phyloP scores from a whole-genome alignment of 2,888 invertebrate species.

The Polyommatus icarus region DNA sequence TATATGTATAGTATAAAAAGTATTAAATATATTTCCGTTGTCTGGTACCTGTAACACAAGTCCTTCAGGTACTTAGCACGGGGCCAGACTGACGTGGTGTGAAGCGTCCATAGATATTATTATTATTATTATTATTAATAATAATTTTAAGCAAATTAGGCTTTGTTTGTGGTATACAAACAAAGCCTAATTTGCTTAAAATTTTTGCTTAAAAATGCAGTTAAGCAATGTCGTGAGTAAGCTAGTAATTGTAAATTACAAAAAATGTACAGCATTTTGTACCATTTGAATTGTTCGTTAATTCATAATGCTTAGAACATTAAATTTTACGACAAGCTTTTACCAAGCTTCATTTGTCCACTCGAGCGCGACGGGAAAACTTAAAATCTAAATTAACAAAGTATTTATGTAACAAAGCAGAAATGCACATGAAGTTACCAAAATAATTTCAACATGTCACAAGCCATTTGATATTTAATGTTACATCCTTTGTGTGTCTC shows the following conservation, averaged over 20 bases:
- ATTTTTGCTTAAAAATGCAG: no score
- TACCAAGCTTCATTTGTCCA: constrained; percentile 16
- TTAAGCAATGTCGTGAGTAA: no score
- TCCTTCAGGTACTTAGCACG: no score
- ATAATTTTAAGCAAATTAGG: no score
- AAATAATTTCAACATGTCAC: neutral
- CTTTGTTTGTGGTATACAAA: no score
- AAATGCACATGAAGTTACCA: neutral
- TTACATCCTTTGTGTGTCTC: neutral
- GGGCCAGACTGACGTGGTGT: no score
- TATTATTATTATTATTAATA: no score
- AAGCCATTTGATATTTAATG: neutral
- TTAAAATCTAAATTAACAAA: constrained; percentile 24
- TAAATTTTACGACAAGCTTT: constrained; percentile 20
- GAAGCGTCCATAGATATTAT: no score
- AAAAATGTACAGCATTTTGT: neutral
- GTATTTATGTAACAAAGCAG: neutral
- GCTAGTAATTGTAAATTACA: neutral
- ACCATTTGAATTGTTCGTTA: neutral
- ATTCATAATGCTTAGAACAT: constrained; percentile 5
- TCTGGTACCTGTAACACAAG: no score
- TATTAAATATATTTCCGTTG: no score
- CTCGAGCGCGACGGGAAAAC: constrained; percentile 10
- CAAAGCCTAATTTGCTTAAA: no score
- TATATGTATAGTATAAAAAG: no score